Percentiles rank a stretch among this genome's conserved stretches.
Evolutionary conservation across 2,797 vertebrate genomes (phyloP).

Genomic region (Meda fulgida): DNA sequence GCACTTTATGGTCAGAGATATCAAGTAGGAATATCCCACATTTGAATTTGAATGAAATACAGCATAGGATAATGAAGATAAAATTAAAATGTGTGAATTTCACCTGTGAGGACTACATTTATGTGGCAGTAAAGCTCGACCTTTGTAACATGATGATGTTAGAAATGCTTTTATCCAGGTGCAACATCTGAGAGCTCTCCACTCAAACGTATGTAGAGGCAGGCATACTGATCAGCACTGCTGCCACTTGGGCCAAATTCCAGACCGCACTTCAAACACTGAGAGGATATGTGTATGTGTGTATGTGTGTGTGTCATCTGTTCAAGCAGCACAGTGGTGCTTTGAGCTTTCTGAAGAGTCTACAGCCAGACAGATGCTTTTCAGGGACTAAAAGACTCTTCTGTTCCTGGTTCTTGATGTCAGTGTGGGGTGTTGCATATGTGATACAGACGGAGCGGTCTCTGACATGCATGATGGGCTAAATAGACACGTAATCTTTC

Average conservation of each 20-base stretch:
- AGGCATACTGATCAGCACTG: conserved; percentile 59
- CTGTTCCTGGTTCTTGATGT: conserved; percentile 23
- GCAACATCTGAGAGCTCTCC: conserved; percentile 25
- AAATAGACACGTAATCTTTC: conserved; percentile 37
- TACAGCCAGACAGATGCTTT: conserved; percentile 48
- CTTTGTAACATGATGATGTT: conserved; percentile 21
- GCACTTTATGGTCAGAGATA: background rate
- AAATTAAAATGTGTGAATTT: background rate
- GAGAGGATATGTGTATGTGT: conserved; percentile 47
- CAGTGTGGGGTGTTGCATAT: conserved; percentile 15
- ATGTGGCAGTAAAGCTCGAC: conserved; percentile 10
- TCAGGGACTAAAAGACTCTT: conserved; percentile 31
- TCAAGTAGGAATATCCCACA: background rate
- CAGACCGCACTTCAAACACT: conserved; percentile 55
- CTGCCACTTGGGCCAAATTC: conserved; percentile 52
- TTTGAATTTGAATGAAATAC: background rate
- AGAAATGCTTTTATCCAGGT: conserved; percentile 40
- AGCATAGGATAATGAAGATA: background rate
- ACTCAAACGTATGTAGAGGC: conserved; percentile 13
- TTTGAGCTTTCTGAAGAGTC: conserved; percentile 41
- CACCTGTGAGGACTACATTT: background rate
- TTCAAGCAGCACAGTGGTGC: conserved; percentile 39
- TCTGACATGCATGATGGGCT: conserved; percentile 14
- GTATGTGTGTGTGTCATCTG: conserved; percentile 49
- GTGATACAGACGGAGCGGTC: conserved; percentile 13